These are phyloP conservation scores for Hemicentrotus pulcherrimus DNA, from an alignment of 35 echinoderm and acorn worm species.

Conservation along the genomic window DNA sequence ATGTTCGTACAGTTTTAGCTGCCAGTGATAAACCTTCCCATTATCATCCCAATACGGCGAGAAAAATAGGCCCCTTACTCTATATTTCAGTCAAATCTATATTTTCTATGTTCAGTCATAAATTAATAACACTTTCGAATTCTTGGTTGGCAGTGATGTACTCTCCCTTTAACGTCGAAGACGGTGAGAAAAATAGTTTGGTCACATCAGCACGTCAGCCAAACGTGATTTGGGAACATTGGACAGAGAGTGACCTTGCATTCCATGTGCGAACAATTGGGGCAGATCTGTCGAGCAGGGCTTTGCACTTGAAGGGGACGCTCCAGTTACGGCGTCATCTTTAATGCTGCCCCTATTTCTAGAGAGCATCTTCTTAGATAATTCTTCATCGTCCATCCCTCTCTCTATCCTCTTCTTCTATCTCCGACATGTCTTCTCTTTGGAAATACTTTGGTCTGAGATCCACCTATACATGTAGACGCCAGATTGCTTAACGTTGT, in stretches of 20 bases:
- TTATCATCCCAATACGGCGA: too few species aligned
- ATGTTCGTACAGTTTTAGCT: too few species aligned
- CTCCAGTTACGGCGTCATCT: background rate
- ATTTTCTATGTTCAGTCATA: background rate
- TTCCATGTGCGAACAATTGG: background rate
- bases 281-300: background rate
- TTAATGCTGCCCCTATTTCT: background rate
- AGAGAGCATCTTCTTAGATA: background rate
- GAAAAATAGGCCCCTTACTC: too few species aligned
- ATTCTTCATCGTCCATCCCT: background rate
- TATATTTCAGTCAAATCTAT: background rate
- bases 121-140: background rate
- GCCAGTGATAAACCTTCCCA: too few species aligned
- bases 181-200: background rate
- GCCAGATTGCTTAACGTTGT: too few species aligned
- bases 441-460: too few species aligned
- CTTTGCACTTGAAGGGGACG: background rate
- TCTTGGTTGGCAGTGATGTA: background rate
- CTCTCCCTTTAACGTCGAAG: background rate
- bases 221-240: background rate
- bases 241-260: background rate
- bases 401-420: background rate
- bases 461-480: too few species aligned
- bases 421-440: background rate
- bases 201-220: background rate